Conservation (phyloP, 2,888 invertebrate genomes). For the Gymnocheta viridis region DNA sequence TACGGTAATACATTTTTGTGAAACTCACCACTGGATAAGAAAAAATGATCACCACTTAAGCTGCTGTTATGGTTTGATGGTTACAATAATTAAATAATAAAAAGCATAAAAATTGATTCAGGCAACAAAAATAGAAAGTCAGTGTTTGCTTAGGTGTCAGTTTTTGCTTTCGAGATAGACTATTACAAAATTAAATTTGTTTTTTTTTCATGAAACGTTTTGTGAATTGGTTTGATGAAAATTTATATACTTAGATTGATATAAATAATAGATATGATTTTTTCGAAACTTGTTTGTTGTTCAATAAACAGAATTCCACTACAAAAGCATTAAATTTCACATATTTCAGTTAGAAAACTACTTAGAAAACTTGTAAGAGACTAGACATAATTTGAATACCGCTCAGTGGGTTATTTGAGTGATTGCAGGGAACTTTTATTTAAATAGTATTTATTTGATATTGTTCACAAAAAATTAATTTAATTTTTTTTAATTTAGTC, state of each 20-base stretch:
- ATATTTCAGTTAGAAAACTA: slow-evolving; percentile 58
- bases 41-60: not conserved
- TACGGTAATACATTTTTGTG: not conserved
- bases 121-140: slow-evolving; percentile 19
- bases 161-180: not conserved
- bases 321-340: slow-evolving; percentile 58
- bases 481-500: not conserved
- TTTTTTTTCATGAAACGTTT: slow-evolving; percentile 23
- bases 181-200: not conserved
- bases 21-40: slow-evolving; percentile 33
- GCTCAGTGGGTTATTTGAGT: slow-evolving; percentile 26
- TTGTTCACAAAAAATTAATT: not conserved
- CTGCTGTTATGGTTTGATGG: not conserved
- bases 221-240: slow-evolving; percentile 26
- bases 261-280: slow-evolving; percentile 15
- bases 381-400: not conserved
- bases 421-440: not conserved
- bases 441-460: no score
- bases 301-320: slow-evolving; percentile 39
- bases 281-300: slow-evolving; percentile 4
- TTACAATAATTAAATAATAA: slow-evolving; percentile 1
- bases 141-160: slow-evolving; percentile 25
- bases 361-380: slow-evolving; percentile 28
- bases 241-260: not conserved
- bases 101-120: slow-evolving; percentile 21